Evolutionary conservation across 2,113 vertebrate species (phyloP).

Genomic region (Ochotona curzoniae): DNA sequence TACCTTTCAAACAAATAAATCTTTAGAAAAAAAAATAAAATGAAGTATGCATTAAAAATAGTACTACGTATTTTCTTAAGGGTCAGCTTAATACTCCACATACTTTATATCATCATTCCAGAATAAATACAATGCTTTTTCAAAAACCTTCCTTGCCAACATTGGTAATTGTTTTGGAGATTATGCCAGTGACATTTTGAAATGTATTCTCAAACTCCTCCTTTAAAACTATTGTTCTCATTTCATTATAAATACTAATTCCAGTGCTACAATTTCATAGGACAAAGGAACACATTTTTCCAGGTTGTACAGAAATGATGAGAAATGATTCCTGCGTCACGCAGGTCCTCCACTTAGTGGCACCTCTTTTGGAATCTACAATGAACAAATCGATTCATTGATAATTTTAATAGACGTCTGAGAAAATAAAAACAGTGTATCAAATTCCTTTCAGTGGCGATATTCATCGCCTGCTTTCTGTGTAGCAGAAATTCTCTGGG

Average conservation of each 20-base stretch:
- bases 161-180: slow-evolving; percentile 26
- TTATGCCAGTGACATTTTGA: slow-evolving; percentile 23
- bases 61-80: slow-evolving; percentile 10
- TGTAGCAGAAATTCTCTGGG: not conserved
- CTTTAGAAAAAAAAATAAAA: too few relatives aligned
- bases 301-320: slow-evolving; percentile 23
- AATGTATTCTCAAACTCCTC: slow-evolving; percentile 18
- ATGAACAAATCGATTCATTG: slow-evolving; percentile 39
- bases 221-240: not conserved
- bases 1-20: too few relatives aligned
- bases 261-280: slow-evolving; percentile 16
- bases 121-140: slow-evolving; percentile 23
- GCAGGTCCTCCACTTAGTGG: slow-evolving; percentile 25
- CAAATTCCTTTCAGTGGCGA: slow-evolving; percentile 16
- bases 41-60: not conserved
- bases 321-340: slow-evolving; percentile 2
- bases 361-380: slow-evolving; percentile 31
- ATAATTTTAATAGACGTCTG: slow-evolving; percentile 49
- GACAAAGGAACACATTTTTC: slow-evolving; percentile 21
- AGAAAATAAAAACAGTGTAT: slow-evolving; percentile 63
- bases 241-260: slow-evolving; percentile 29
- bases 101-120: not conserved
- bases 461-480: not conserved
- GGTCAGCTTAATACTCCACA: not conserved
- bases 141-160: not conserved